phyloP scores from a whole-genome alignment of 1,140 invertebrate genomes.

The Bombus turneri region DNA sequence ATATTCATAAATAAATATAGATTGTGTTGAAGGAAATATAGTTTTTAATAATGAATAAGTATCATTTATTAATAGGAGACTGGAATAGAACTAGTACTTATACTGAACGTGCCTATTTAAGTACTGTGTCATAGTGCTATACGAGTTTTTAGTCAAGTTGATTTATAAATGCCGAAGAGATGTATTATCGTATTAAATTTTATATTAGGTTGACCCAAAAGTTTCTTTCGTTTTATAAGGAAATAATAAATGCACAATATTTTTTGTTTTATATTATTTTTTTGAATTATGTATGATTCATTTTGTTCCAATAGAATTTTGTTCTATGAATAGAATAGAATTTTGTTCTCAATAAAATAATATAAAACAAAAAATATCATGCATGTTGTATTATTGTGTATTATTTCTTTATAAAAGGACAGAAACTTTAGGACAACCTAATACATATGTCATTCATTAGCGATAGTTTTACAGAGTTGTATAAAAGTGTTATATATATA shows the following conservation, averaged over 20 bases:
- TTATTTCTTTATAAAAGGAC: too few relatives aligned
- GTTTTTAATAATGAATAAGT: conserved; percentile 33
- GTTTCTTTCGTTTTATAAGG: too few relatives aligned
- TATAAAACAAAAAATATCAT: too few relatives aligned
- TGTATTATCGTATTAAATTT: conserved; percentile 8
- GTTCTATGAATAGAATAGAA: too few relatives aligned
- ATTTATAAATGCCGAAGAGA: conserved; percentile 22
- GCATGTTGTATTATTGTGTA: too few relatives aligned
- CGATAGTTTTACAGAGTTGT: conserved; percentile 18
- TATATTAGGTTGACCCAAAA: too few relatives aligned
- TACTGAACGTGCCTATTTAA: conserved; percentile 60
- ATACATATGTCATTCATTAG: conserved; percentile 10
- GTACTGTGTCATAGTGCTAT: conserved; percentile 42
- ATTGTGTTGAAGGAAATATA: conserved; percentile 37
- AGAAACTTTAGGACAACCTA: too few relatives aligned
- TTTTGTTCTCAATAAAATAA: too few relatives aligned
- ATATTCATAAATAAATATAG: conserved; percentile 38
- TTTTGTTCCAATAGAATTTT: too few relatives aligned
- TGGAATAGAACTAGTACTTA: conserved; percentile 63
- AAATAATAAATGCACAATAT: too few relatives aligned
- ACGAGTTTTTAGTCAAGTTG: conserved; percentile 36
- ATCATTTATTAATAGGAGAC: conserved; percentile 58
- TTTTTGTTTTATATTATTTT: too few relatives aligned
- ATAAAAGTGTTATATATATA: conserved; percentile 38
- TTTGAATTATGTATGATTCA: too few relatives aligned